Percentiles rank a stretch among this genome's conserved stretches.
Evolutionary conservation across 2,797 vertebrate species (phyloP).

Genomic region (Poeciliopsis infans): DNA sequence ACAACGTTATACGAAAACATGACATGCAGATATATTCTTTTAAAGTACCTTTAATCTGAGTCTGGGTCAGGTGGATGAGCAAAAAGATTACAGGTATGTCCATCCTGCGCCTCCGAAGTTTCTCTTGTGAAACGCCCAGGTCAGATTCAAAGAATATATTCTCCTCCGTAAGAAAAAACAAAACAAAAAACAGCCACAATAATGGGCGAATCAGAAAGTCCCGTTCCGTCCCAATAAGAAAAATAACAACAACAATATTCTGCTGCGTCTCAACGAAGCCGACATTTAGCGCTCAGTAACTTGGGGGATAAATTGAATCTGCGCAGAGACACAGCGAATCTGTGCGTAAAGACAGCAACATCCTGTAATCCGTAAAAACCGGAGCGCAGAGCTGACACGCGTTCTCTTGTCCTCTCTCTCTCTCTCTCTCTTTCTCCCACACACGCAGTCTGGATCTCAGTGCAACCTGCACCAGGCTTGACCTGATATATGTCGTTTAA

Average conservation of each 20-base stretch:
- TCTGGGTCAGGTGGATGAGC: constrained; percentile 49
- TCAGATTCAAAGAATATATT: background rate
- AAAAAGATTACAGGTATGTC: constrained; percentile 49
- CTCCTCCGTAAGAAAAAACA: background rate
- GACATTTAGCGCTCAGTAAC: background rate
- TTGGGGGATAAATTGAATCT: background rate
- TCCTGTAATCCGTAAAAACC: constrained; percentile 7
- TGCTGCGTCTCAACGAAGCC: background rate
- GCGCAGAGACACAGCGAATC: background rate
- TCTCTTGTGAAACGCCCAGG: background rate
- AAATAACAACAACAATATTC: background rate
- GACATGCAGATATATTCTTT: background rate
- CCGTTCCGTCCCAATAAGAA: constrained; percentile 1
- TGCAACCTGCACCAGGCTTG: background rate
- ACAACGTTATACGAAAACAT: background rate
- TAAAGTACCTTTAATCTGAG: constrained; percentile 54
- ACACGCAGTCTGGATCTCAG: background rate
- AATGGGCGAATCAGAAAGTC: constrained; percentile 11
- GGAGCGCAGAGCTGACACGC: background rate
- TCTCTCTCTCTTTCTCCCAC: background rate
- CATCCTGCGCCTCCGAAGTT: constrained; percentile 40
- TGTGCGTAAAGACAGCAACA: constrained; percentile 18
- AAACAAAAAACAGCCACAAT: background rate
- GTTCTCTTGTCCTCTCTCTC: background rate
- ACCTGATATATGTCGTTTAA: background rate